A percentile compares a stretch with the other conserved stretches of the same genome.
These are phyloP conservation scores for Dromaius novaehollandiae DNA, from an alignment of 2,113 vertebrate genomes.

Conservation along the genomic window DNA sequence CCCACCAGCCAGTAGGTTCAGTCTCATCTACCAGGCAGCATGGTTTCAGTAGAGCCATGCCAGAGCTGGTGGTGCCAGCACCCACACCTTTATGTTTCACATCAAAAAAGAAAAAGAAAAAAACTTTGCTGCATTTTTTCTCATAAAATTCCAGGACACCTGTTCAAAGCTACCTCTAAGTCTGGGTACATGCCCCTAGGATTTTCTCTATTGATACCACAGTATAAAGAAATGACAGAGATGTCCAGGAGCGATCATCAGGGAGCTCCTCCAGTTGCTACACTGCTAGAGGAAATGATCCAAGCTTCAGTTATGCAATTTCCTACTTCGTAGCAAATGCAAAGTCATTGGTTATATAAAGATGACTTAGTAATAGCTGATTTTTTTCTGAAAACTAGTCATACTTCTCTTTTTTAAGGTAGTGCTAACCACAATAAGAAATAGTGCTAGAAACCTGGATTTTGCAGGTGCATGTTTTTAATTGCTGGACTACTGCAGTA, in stretches of 20 bases:
- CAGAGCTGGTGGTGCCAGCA: not conserved
- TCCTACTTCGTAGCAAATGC: not conserved
- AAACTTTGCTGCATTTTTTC: fast-evolving
- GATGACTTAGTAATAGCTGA: not conserved
- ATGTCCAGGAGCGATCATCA: not conserved
- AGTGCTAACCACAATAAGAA: not conserved
- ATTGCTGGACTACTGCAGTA: not conserved
- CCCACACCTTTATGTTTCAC: not conserved
- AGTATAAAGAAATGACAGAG: not conserved
- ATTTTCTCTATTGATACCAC: not conserved
- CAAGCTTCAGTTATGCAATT: not conserved
- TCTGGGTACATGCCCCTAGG: not conserved
- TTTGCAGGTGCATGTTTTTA: not conserved
- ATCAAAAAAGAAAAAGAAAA: not conserved
- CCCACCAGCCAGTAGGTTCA: not conserved
- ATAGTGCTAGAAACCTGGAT: not conserved
- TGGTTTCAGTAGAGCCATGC: not conserved
- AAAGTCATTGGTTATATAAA: not conserved
- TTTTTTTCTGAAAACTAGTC: not conserved
- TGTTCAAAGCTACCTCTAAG: not conserved
- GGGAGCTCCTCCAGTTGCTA: not conserved
- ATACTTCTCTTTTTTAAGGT: not conserved
- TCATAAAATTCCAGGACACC: not conserved
- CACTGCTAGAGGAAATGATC: not conserved
- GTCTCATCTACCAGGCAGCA: not conserved